These are phyloP conservation scores for Orthosia gracilis DNA, from an alignment of 2,888 invertebrate species.

Conservation along the genomic window DNA sequence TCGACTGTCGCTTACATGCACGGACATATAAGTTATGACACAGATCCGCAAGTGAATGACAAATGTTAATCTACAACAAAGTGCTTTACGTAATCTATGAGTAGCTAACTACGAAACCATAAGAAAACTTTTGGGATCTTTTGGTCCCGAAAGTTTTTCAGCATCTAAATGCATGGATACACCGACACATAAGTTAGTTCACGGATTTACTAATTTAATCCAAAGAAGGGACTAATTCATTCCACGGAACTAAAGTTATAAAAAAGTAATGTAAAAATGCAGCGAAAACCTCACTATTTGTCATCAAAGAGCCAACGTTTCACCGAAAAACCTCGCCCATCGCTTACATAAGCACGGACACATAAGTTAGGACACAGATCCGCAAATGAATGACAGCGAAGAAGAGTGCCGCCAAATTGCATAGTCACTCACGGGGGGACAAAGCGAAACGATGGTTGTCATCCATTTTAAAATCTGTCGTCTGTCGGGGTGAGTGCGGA, in stretches of 20 bases:
- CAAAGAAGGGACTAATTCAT: too few species aligned
- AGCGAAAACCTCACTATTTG: background rate
- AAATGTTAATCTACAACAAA: too few species aligned
- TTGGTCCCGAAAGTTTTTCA: too few species aligned
- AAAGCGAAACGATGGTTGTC: constrained; percentile 86
- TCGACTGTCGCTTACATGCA: constrained; percentile 18
- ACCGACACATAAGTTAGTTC: too few species aligned
- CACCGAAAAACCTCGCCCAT: constrained; percentile 30
- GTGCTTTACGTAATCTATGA: too few species aligned
- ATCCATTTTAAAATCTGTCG: constrained; percentile 89
- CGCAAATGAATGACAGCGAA: constrained; percentile 72
- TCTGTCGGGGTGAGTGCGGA: constrained; percentile 49
- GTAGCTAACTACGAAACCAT: too few species aligned
- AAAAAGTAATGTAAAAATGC: background rate
- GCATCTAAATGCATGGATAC: too few species aligned
- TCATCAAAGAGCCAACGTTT: constrained; percentile 24
- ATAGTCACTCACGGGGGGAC: constrained; percentile 81
- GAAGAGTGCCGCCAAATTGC: constrained; percentile 81
- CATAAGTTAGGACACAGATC: constrained; percentile 66
- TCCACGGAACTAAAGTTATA: background rate
- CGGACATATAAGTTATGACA: constrained; percentile 64
- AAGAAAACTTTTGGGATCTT: too few species aligned
- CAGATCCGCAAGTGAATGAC: constrained; percentile 69
- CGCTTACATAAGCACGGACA: constrained; percentile 38
- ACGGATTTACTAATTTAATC: too few species aligned